Conservation (phyloP, 1,140 invertebrate genomes). For the Tetragonula clypearis region DNA sequence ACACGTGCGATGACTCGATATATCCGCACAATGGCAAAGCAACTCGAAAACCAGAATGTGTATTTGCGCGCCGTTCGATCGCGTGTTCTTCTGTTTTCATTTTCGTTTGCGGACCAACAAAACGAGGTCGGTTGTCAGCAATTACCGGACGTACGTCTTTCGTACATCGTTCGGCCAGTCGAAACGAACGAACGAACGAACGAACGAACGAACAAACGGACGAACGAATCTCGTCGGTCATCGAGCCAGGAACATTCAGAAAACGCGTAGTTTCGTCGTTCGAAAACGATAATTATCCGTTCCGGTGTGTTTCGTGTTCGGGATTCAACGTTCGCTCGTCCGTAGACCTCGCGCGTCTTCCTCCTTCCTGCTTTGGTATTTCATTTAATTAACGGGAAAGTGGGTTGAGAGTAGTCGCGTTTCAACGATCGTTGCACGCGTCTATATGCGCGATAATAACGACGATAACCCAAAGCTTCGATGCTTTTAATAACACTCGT, state of each 20-base stretch:
- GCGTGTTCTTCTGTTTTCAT: neutral
- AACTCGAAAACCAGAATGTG: too few relatives aligned
- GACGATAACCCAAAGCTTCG: neutral
- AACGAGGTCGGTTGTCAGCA: neutral
- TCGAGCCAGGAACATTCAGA: neutral
- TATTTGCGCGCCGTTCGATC: too few relatives aligned
- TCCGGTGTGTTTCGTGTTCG: neutral
- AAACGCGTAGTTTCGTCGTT: neutral
- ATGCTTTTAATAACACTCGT: neutral
- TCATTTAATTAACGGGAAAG: slow-evolving; percentile 39
- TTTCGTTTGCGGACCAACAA: too few relatives aligned
- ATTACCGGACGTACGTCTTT: slow-evolving; percentile 10
- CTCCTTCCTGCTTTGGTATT: neutral
- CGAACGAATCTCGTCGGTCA: neutral
- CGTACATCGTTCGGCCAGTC: neutral
- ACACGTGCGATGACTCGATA: too few relatives aligned
- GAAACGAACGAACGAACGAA: neutral
- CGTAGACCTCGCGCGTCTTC: slow-evolving; percentile 3
- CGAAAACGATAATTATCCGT: neutral
- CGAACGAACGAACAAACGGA: neutral
- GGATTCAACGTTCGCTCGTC: neutral
- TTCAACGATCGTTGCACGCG: neutral
- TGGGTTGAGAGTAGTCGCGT: slow-evolving; percentile 30
- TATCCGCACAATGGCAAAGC: too few relatives aligned
- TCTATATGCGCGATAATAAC: neutral